Evolutionary conservation across 2,797 vertebrate species (phyloP).

Genomic region (Etheostoma nigrum): DNA sequence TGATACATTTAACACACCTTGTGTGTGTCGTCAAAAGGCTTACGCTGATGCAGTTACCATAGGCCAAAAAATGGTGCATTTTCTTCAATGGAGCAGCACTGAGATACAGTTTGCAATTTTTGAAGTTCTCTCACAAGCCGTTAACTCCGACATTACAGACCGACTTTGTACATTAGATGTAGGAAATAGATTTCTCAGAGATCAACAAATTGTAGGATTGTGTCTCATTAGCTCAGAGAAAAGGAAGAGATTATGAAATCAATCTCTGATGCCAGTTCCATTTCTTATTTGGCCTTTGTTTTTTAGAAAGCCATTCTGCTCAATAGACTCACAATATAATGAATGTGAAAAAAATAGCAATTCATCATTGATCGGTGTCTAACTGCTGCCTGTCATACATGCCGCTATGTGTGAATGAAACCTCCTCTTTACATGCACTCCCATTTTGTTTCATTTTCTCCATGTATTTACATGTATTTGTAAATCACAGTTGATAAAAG

Average conservation of each 20-base stretch:
- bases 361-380: conserved; percentile 47
- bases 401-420: conserved; percentile 63
- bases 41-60: conserved; percentile 54
- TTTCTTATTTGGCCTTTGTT: conserved; percentile 42
- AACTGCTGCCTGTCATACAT: conserved; percentile 51
- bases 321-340: conserved; percentile 31
- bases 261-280: conserved; percentile 25
- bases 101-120: conserved; percentile 32
- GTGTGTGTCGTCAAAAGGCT: conserved; percentile 69
- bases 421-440: conserved; percentile 32
- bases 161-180: conserved; percentile 26
- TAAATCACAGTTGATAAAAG: conserved; percentile 73
- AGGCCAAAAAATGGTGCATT: conserved; percentile 71
- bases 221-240: conserved; percentile 48
- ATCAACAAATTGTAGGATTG: conserved; percentile 36
- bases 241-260: conserved; percentile 48
- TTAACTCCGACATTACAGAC: conserved; percentile 13
- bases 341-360: conserved; percentile 40
- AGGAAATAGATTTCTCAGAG: conserved; percentile 29
- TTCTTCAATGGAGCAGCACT: conserved; percentile 53
- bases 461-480: conserved; percentile 64
- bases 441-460: conserved; percentile 57
- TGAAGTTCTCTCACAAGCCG: background rate
- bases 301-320: conserved; percentile 29
- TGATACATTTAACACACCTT: conserved; percentile 75